Conservation (phyloP, 2,888 invertebrate species). For the Caenorhabditis drosophilae region DNA sequence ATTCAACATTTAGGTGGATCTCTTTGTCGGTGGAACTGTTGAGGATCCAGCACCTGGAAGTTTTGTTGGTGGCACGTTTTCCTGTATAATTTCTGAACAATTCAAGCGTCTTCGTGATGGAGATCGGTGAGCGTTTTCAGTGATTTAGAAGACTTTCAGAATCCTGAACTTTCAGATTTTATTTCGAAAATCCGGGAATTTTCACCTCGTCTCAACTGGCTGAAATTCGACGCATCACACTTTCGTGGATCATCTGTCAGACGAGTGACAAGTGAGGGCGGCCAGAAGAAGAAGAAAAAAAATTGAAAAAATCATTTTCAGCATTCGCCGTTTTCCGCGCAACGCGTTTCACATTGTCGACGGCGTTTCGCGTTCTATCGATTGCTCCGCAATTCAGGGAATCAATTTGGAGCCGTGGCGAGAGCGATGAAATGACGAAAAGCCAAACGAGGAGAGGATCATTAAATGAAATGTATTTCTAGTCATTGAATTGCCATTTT, state of each 20-base stretch:
- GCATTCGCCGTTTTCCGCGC: neutral
- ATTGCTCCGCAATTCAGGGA: neutral
- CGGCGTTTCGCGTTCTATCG: neutral
- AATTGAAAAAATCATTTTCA: neutral
- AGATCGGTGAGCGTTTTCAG: conserved; percentile 1
- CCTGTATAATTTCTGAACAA: conserved; percentile 72
- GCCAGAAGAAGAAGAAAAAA: neutral
- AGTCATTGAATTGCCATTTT: too few relatives aligned
- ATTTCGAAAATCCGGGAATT: neutral
- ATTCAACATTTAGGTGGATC: conserved; percentile 67
- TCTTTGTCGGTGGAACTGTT: conserved; percentile 72
- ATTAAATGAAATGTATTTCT: too few relatives aligned
- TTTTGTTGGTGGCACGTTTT: conserved; percentile 72
- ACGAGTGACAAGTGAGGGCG: neutral
- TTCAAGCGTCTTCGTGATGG: conserved; percentile 67
- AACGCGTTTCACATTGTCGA: neutral
- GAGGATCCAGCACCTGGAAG: conserved; percentile 71
- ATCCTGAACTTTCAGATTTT: conserved; percentile 1
- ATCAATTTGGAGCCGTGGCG: neutral
- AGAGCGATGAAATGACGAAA: too few relatives aligned
- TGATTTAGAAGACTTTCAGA: neutral
- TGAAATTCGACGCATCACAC: neutral
- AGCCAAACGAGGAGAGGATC: too few relatives aligned
- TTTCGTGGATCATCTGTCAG: neutral
- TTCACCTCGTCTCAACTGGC: neutral